phyloP scores from a whole-genome alignment of 2,888 invertebrate genomes.

The Antitype chi region DNA sequence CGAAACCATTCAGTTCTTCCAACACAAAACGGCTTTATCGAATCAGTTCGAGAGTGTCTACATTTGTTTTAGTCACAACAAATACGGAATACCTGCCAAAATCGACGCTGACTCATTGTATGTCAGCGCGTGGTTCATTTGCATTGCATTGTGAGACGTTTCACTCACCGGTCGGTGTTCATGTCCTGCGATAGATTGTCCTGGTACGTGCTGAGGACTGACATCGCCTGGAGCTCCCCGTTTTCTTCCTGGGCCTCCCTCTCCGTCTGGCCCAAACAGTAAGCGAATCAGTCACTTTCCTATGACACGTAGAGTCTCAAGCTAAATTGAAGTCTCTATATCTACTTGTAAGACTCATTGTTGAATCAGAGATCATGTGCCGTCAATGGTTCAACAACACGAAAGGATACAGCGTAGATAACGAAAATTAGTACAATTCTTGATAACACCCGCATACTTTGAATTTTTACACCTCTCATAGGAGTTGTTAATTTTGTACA shows the following conservation, averaged over 20 bases:
- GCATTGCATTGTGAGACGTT: constrained; percentile 39
- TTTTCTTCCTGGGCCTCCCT: constrained; percentile 80
- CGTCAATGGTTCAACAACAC: constrained; percentile 23
- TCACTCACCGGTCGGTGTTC: constrained; percentile 91
- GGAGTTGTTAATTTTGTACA: constrained; percentile 67
- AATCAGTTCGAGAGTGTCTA: constrained; percentile 33
- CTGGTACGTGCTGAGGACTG: constrained; percentile 90
- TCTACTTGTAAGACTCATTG: constrained; percentile 37
- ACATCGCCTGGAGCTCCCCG: constrained; percentile 90
- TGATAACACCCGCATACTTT: constrained; percentile 66
- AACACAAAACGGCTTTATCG: constrained; percentile 35
- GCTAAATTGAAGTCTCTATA: constrained; percentile 38
- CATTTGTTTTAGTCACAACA: constrained; percentile 46
- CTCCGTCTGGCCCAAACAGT: constrained; percentile 85
- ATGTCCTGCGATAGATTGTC: constrained; percentile 91
- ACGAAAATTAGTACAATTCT: constrained; percentile 40
- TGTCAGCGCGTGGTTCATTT: constrained; percentile 48
- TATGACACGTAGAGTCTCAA: constrained; percentile 24
- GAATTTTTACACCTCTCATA: constrained; percentile 60
- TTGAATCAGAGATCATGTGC: constrained; percentile 32
- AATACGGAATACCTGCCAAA: constrained; percentile 43
- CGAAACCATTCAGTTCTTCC: constrained; percentile 12
- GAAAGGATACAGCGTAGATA: constrained; percentile 53
- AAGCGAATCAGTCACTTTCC: constrained; percentile 57
- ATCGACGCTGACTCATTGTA: constrained; percentile 54